A percentile compares a stretch with the other conserved stretches of the same genome.
These are phyloP conservation scores for Enteromius fasciolatus DNA, from an alignment of 2,797 vertebrate species.

Conservation along the genomic window DNA sequence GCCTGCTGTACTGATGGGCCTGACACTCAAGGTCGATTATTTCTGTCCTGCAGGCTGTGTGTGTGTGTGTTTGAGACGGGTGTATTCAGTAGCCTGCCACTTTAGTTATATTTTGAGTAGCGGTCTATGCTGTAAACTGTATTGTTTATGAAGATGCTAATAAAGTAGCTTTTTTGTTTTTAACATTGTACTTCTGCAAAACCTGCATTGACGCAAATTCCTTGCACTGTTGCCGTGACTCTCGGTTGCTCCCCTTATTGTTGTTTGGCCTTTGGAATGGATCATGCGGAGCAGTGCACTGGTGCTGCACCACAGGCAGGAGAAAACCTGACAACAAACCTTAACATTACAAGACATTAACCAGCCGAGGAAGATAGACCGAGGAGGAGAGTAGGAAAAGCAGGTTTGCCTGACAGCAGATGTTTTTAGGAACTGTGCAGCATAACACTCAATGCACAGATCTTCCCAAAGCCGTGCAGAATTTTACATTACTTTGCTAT, in stretches of 20 bases:
- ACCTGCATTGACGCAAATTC: not conserved
- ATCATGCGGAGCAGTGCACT: constrained; percentile 65
- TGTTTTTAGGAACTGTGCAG: constrained; percentile 6
- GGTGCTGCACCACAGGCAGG: constrained; percentile 51
- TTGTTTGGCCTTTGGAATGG: constrained; percentile 76
- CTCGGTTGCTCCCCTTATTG: constrained; percentile 4
- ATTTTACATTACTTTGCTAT: constrained; percentile 44
- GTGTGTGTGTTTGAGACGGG: constrained; percentile 40
- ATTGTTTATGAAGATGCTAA: constrained; percentile 4
- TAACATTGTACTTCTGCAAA: not conserved
- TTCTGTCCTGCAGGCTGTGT: constrained; percentile 63
- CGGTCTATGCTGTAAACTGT: constrained; percentile 50
- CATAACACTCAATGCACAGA: constrained; percentile 18
- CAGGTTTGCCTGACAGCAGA: constrained; percentile 52
- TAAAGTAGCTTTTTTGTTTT: constrained; percentile 27
- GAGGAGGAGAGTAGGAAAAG: not conserved
- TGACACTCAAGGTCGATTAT: constrained; percentile 73
- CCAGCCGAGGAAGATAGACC: constrained; percentile 61
- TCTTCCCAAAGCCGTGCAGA: constrained; percentile 41
- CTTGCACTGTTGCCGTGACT: not conserved
- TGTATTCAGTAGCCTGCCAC: constrained; percentile 48
- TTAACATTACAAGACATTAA: constrained; percentile 81
- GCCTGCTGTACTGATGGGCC: constrained; percentile 59
- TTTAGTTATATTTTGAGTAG: constrained; percentile 59
- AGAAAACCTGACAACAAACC: constrained; percentile 81